Percentiles rank a stretch among this genome's conserved stretches.
phyloP scores from a whole-genome alignment of 2,113 vertebrate species.

The Elgaria multicarinata region DNA sequence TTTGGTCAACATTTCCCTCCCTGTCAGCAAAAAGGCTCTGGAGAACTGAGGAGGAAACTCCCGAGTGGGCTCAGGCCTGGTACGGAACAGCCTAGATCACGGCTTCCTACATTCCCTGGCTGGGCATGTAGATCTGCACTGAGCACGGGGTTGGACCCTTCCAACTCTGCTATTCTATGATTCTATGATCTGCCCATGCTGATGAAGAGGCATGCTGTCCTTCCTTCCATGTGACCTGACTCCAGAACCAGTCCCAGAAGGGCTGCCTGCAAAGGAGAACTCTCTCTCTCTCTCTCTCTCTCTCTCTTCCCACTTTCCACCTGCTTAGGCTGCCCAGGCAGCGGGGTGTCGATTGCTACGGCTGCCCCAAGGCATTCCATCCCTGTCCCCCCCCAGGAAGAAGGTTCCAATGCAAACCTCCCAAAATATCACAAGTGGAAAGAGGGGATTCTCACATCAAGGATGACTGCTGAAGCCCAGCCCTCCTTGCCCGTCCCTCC shows the following conservation, averaged over 20 bases:
- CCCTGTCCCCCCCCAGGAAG: too few species aligned
- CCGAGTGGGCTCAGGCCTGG: neutral
- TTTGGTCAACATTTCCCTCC: neutral
- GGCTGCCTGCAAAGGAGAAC: neutral
- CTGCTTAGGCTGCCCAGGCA: neutral
- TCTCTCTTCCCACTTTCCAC: too few species aligned
- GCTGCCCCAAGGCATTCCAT: neutral
- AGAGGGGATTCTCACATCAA: too few species aligned
- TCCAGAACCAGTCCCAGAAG: neutral
- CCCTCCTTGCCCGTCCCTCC: too few species aligned
- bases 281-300: neutral
- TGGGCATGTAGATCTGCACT: too few species aligned
- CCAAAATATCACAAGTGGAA: too few species aligned
- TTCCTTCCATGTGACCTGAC: neutral
- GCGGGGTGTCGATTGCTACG: neutral
- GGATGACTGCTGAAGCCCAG: too few species aligned
- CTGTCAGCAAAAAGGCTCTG: neutral
- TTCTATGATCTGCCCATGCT: neutral
- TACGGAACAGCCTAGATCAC: neutral
- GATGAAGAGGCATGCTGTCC: neutral
- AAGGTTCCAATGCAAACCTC: neutral
- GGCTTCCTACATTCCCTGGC: neutral
- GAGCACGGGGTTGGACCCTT: too few species aligned
- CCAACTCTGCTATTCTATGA: too few species aligned
- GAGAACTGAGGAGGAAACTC: neutral